A percentile compares a stretch with the other conserved stretches of the same genome.
phyloP scores from a whole-genome alignment of 2,797 vertebrate genomes.

The Gallirallus australis region DNA sequence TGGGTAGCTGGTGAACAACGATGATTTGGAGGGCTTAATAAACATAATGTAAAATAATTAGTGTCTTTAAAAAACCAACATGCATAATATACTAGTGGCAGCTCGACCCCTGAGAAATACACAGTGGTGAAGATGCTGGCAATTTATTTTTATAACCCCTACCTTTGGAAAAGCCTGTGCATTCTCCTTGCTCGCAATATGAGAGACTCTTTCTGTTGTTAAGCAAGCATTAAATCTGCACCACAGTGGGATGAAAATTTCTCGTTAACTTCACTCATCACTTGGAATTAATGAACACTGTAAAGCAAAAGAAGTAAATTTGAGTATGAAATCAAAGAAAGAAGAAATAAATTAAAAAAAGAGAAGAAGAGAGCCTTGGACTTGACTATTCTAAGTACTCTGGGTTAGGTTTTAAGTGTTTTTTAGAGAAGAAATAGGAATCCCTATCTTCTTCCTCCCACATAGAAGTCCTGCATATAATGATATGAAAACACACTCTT shows the following conservation, averaged over 20 bases:
- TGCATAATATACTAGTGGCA: slow-evolving; percentile 5
- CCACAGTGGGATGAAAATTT: slow-evolving; percentile 37
- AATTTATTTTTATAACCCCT: slow-evolving; percentile 40
- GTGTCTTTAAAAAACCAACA: slow-evolving; percentile 32
- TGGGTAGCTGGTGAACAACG: slow-evolving; percentile 41
- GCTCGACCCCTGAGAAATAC: slow-evolving; percentile 14
- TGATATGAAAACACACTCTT: background rate
- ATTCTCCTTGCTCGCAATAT: background rate
- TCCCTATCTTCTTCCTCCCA: background rate
- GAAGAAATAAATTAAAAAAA: background rate
- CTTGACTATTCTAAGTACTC: background rate
- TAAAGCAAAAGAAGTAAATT: slow-evolving; percentile 24
- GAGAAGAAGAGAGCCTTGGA: background rate
- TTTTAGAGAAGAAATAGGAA: background rate
- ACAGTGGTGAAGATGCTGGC: slow-evolving; percentile 1
- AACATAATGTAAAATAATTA: slow-evolving; percentile 65
- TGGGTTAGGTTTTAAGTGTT: background rate
- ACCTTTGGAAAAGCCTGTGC: background rate
- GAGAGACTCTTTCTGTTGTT: background rate
- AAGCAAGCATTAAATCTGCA: slow-evolving; percentile 14
- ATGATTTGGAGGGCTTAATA: slow-evolving; percentile 55
- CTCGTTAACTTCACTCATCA: slow-evolving; percentile 44
- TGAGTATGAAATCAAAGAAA: slow-evolving; percentile 45
- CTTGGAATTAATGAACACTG: slow-evolving; percentile 38
- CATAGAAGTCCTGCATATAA: background rate